phyloP scores from a whole-genome alignment of 2,113 vertebrate species.

The Sceloporus undulatus region DNA sequence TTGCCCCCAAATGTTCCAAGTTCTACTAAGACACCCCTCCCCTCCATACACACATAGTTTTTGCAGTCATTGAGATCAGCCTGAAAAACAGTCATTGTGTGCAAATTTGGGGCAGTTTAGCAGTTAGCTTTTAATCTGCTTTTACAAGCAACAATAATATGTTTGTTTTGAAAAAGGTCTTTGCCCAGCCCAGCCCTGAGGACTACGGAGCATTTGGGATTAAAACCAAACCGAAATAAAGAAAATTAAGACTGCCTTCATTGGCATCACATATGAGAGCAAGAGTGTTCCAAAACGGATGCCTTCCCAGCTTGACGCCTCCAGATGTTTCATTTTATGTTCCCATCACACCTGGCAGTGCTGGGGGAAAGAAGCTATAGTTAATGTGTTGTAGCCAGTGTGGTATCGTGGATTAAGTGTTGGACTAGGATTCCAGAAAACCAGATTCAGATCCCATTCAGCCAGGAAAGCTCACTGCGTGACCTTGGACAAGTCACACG shows the following conservation, averaged over 20 bases:
- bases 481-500: too few species aligned
- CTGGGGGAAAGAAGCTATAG: too few species aligned
- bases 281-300: not conserved
- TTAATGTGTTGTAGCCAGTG: too few species aligned
- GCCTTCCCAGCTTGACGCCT: not conserved
- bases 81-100: not conserved
- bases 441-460: too few species aligned
- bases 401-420: too few species aligned
- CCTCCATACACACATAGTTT: not conserved
- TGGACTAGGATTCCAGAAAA: too few species aligned
- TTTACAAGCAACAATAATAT: slow-evolving; percentile 7
- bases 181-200: not conserved
- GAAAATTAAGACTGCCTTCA: not conserved
- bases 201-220: not conserved
- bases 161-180: slow-evolving; percentile 7
- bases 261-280: not conserved
- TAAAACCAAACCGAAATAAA: not conserved
- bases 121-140: slow-evolving; percentile 14
- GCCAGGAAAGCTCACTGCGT: too few species aligned
- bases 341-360: too few species aligned
- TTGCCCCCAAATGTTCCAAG: not conserved
- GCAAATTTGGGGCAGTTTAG: not conserved
- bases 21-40: not conserved
- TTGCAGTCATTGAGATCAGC: not conserved
- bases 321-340: too few species aligned